Evolutionary conservation across 2,888 invertebrate genomes (phyloP).

Genomic region (Phoronis australis): DNA sequence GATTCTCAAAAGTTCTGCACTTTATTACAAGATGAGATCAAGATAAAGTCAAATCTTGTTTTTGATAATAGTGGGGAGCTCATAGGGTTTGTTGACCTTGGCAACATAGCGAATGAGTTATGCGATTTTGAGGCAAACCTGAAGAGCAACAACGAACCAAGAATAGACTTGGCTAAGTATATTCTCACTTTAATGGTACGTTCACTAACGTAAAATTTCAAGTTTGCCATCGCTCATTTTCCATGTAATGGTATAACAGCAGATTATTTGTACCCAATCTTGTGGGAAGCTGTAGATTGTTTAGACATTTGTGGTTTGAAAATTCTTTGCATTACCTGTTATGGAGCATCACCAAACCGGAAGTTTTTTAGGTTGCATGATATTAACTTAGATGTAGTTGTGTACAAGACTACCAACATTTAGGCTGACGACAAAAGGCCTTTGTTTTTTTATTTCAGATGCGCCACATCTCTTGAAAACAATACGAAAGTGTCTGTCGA

Average conservation of each 20-base stretch:
- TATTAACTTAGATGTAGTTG: background rate
- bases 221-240: slow-evolving; percentile 16
- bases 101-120: background rate
- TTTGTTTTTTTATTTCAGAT: slow-evolving; percentile 15
- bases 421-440: slow-evolving; percentile 2
- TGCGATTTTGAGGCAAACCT: background rate
- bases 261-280: slow-evolving; percentile 15
- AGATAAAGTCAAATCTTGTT: background rate
- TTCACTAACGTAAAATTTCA: slow-evolving; percentile 8
- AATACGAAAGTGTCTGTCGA: slow-evolving; percentile 17
- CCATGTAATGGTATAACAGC: slow-evolving; percentile 13
- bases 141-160: background rate
- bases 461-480: slow-evolving; percentile 18
- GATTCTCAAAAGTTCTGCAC: background rate
- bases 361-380: slow-evolving; percentile 13
- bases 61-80: background rate
- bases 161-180: slow-evolving; percentile 7
- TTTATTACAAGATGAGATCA: background rate
- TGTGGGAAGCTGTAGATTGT: slow-evolving; percentile 16
- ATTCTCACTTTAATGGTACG: slow-evolving; percentile 13
- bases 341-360: slow-evolving; percentile 19
- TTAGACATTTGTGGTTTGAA: slow-evolving; percentile 11
- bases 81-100: background rate
- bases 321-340: slow-evolving; percentile 13
- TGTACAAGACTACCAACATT: background rate